Conservation (phyloP, 2,113 vertebrate genomes). For the Rafetus swinhoei region DNA sequence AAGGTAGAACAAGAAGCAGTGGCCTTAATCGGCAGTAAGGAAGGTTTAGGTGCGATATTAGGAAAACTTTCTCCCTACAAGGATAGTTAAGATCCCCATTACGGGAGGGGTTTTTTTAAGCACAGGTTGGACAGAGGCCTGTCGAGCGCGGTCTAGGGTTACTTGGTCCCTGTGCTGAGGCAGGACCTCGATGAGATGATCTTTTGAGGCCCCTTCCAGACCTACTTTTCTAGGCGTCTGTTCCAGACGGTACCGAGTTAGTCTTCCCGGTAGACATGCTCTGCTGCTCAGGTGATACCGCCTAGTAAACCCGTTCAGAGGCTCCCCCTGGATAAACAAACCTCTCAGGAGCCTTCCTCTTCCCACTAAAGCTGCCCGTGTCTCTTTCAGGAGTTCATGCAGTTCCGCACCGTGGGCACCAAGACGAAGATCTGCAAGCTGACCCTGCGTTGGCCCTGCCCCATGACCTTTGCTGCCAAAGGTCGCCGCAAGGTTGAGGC, state of each 20-base stretch:
- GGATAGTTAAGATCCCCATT: background rate
- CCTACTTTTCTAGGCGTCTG: background rate
- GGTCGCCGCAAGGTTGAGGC: conserved; percentile 85
- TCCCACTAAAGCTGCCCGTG: background rate
- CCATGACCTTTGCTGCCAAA: conserved; percentile 88
- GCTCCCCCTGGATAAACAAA: background rate
- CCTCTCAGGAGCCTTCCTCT: background rate
- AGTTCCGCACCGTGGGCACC: conserved; percentile 84
- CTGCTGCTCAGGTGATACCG: background rate
- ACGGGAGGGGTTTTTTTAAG: background rate
- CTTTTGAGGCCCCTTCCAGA: background rate
- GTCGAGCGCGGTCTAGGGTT: background rate
- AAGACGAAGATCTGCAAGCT: conserved; percentile 89
- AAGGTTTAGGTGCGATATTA: background rate
- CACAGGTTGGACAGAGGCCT: background rate
- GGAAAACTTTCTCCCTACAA: background rate
- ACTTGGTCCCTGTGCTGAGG: background rate
- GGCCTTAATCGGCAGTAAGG: background rate
- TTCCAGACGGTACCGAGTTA: background rate
- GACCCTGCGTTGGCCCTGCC: conserved; percentile 89
- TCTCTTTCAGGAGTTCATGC: conserved; percentile 83
- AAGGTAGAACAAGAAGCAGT: background rate
- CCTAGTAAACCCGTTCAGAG: background rate
- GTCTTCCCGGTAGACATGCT: background rate
- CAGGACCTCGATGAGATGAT: background rate